Evolutionary conservation across 2,888 invertebrate species (phyloP), one percentile per base, ranked within the genome.

Genomic region (Heliconius cydno): DNA sequence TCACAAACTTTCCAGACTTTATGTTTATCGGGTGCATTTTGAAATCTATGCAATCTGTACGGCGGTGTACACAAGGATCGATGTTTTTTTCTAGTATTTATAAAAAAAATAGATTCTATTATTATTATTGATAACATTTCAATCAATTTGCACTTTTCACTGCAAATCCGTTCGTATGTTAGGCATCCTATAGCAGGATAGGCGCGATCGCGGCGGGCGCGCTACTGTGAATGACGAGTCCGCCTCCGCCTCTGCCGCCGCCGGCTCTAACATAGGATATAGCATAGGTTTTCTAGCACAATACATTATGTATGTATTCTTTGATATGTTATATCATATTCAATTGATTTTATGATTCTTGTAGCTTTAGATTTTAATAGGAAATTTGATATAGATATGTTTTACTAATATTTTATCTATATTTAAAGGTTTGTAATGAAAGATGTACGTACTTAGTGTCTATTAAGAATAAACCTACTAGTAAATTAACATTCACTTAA

Each of bases 201-300:
- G 67, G 67, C 78, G 82, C 67, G 77, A 76, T 15, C 81, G 71
- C 63, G 77, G 25, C 82, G 63, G 28, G 63, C 30, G 66, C 63
- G 57, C 73, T 66, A 30, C 77, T 70, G 73, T 77, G 79, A 81
- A 77, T 81, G 81, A 80, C 68, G 38, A 67, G 28, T 12, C 13
- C 70, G 68, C n/a, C 68, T n/a, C 3, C 13, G 38, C n/a, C 75
- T 65, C 65, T 13, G 25, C 28, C 65, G n/a, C 60, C 28, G 75
- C 75, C 63, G 75, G 28, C 75, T 30, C 41, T 75, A 41, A 46
- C 30, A 25, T 25, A 60, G 57, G n/a, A 38, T 57, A 34, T 34
- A 72, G 34, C n/a, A 57, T n/a, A 73, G 73, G 57, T 73, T 60
- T 73, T n/a, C 73, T 60, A 73, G 3, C 73, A 73, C 34, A 73